Evolutionary conservation across 2,888 invertebrate genomes (phyloP).

Genomic region (Hololepta plana): DNA sequence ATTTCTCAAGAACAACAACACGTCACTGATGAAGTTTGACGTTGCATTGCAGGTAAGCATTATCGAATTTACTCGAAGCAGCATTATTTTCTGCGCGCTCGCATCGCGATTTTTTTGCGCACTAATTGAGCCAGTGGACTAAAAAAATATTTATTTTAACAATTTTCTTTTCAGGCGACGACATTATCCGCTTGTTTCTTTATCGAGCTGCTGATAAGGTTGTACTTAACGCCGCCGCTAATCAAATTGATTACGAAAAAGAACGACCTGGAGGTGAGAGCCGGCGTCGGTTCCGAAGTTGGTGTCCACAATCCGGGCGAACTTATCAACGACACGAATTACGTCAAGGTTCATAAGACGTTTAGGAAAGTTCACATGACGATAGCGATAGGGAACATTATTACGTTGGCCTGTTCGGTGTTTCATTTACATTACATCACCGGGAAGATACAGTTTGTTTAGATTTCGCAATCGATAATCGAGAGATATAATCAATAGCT

Average conservation of each 20-base stretch:
- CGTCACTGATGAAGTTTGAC: constrained; percentile 28
- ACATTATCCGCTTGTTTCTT: constrained; percentile 47
- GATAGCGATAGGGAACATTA: constrained; percentile 66
- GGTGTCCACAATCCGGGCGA: constrained; percentile 54
- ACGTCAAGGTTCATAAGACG: constrained; percentile 50
- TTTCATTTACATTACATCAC: constrained; percentile 47
- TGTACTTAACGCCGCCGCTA: constrained; percentile 59
- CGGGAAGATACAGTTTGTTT: no score
- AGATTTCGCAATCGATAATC: no score
- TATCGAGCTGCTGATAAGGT: constrained; percentile 56
- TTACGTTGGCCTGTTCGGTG: constrained; percentile 45
- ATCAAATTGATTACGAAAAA: constrained; percentile 55
- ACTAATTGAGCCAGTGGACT: background rate
- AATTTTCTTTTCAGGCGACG: constrained; percentile 34
- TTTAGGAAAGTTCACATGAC: constrained; percentile 62
- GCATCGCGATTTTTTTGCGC: no score
- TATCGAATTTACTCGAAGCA: no score
- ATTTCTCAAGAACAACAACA: constrained; percentile 45
- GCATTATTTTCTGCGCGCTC: no score
- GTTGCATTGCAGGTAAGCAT: constrained; percentile 32
- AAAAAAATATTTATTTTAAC: background rate
- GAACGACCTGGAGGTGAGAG: constrained; percentile 52
- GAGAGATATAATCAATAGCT: no score
- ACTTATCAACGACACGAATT: constrained; percentile 60
- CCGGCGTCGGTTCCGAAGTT: constrained; percentile 62